Evolutionary conservation across 2,113 vertebrate species (phyloP), one percentile per base, ranked within the genome.

Genomic region (Chloebia gouldiae): DNA sequence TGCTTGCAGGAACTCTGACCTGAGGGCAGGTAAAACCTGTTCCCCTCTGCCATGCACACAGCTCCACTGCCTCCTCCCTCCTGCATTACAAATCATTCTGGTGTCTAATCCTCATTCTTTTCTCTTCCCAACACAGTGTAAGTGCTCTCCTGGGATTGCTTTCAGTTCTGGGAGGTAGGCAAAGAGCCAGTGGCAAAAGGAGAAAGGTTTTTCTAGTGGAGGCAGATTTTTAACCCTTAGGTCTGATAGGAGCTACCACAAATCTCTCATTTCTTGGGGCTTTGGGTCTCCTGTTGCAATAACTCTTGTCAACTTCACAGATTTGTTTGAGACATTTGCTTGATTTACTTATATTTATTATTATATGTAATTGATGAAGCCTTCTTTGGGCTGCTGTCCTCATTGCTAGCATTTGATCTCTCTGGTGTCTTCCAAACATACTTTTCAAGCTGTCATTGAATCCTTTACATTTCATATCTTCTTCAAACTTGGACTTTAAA

Each of bases 11-110:
- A 96, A 95, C 7, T 91, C 49, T 93, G 53, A 45, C 96, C 92
- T 3, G 61, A 95, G 91, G 96, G 95, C 95, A 85, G 33, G 83
- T 68, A 95, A 97, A 97, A 96, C 95, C 86, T 93, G 96, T 95
- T 97, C 61, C 37, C 81, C 18, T 97, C 35, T 81, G 53, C 88
- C 15, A 5, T 27, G 59, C 24, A 2, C 76, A 14, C 30, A 37
- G 39, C 82, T 90, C 84, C 23, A 2, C 22, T 19, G 66, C 71
- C 93, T 90, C 85, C 95, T 95, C 93, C 92, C 81, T 94, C 12
- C 0, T 56, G 22, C 44, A 1, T 85, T 95, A 82, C 75, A 76
- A 53, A 70, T 95, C 44, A 15, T 57, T 76, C 25, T 76, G 75
- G 27, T 91, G 73, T 63, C 90, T 94, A 92, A 92, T 82, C 49